Percentiles rank a stretch among this genome's conserved stretches.
phyloP scores from a whole-genome alignment of 1,140 invertebrate species.

The Drosophila miranda region DNA sequence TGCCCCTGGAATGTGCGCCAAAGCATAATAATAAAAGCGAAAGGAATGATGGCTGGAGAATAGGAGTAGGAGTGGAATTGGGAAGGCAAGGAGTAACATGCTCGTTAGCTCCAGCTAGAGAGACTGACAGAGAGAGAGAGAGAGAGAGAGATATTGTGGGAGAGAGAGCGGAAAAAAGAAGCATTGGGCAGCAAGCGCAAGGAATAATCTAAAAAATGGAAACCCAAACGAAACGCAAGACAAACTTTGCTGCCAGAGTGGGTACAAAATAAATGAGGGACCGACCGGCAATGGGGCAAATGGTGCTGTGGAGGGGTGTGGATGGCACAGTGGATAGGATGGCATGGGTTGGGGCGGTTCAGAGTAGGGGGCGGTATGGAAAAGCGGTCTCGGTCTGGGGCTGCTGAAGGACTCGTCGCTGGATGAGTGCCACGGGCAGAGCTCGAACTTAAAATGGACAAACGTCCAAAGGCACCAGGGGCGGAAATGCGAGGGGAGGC shows the following conservation, averaged over 20 bases:
- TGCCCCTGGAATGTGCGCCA: slow-evolving; percentile 70
- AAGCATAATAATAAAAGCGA: slow-evolving; percentile 81
- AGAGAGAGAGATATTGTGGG: background rate
- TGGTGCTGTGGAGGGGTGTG: background rate
- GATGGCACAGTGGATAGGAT: slow-evolving; percentile 1
- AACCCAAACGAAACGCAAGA: slow-evolving; percentile 79
- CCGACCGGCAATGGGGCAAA: slow-evolving; percentile 18
- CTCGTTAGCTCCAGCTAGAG: slow-evolving; percentile 68
- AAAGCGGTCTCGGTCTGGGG: slow-evolving; percentile 11
- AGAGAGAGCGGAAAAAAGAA: slow-evolving; percentile 25
- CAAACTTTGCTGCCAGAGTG: slow-evolving; percentile 78
- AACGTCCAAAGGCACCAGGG: slow-evolving; percentile 56
- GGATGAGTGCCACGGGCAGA: slow-evolving; percentile 78
- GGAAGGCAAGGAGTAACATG: slow-evolving; percentile 74
- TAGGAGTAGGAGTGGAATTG: slow-evolving; percentile 11
- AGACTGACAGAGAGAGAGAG: slow-evolving; percentile 42
- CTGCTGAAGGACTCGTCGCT: slow-evolving; percentile 69
- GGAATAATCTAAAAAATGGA: slow-evolving; percentile 80
- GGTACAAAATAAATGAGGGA: slow-evolving; percentile 78
- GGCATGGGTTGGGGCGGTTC: background rate
- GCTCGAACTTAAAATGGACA: slow-evolving; percentile 80
- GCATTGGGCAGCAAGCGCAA: slow-evolving; percentile 55
- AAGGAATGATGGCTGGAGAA: slow-evolving; percentile 27
- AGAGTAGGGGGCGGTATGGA: background rate
- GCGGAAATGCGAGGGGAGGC: background rate